Percentiles rank a stretch among this genome's conserved stretches.
phyloP scores from a whole-genome alignment of 37 sponge, comb jelly and placozoan genomes.

The Halisarca cf. caerulea region DNA sequence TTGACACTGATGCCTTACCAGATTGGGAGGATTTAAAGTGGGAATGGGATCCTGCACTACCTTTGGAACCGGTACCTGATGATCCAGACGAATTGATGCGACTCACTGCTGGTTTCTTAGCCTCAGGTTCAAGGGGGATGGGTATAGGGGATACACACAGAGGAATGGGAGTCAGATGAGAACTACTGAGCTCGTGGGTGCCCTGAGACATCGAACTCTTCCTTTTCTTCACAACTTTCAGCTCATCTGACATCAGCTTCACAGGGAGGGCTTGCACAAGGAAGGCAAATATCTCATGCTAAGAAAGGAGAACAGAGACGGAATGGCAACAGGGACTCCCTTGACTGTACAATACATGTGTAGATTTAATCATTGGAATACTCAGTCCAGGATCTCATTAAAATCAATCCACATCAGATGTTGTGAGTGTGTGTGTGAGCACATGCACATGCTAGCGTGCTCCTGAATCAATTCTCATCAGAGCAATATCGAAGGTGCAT shows the following conservation, averaged over 20 bases:
- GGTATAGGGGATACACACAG: conserved; percentile 19
- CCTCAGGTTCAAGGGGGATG: conserved; percentile 18
- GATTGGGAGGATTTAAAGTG: background rate
- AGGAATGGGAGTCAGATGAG: conserved; percentile 6
- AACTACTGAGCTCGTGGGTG: background rate
- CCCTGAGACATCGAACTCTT: background rate
- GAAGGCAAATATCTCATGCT: conserved; percentile 18
- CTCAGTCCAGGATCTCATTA: too few species aligned
- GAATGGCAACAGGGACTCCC: background rate
- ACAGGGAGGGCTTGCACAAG: background rate
- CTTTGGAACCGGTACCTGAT: background rate
- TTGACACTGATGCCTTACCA: background rate
- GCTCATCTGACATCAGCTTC: background rate
- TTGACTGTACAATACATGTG: too few species aligned
- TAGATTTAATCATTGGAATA: too few species aligned
- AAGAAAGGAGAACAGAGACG: background rate
- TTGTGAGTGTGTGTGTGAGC: background rate
- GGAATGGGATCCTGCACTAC: background rate
- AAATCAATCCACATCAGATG: too few species aligned
- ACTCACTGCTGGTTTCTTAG: background rate
- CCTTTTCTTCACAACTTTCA: background rate
- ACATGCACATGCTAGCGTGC: conserved; percentile 41
- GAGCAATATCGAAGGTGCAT: too few species aligned
- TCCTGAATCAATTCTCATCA: too few species aligned
- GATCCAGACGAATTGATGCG: background rate